These are phyloP conservation scores for Anableps anableps DNA, from an alignment of 2,797 vertebrate genomes.

Conservation along the genomic window DNA sequence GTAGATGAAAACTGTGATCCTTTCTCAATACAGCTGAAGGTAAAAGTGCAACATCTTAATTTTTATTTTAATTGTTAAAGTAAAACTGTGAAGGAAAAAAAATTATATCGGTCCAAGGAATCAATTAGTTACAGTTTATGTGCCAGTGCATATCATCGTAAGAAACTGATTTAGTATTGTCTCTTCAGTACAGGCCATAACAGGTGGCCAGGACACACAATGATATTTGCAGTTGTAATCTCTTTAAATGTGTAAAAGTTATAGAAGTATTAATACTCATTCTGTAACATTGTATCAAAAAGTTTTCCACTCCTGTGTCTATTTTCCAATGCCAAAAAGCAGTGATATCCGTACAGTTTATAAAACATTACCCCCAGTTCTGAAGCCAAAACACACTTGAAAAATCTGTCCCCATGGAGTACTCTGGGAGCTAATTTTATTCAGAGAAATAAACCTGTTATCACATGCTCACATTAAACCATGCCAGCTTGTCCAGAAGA, in stretches of 20 bases:
- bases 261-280: not conserved
- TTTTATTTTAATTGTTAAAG: too few relatives aligned
- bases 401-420: slow-evolving; percentile 52
- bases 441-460: slow-evolving; percentile 66
- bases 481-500: slow-evolving; percentile 63
- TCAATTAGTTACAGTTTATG: too few relatives aligned
- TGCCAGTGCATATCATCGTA: too few relatives aligned
- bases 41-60: too few relatives aligned
- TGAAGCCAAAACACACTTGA: slow-evolving; percentile 55
- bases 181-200: too few relatives aligned
- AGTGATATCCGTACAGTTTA: slow-evolving; percentile 52
- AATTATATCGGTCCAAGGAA: too few relatives aligned
- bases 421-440: slow-evolving; percentile 58
- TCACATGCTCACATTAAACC: slow-evolving; percentile 64
- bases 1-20: too few relatives aligned
- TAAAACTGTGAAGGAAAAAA: too few relatives aligned
- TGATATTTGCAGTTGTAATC: not conserved
- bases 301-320: not conserved
- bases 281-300: not conserved
- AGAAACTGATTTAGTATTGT: too few relatives aligned
- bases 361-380: slow-evolving; percentile 46
- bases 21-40: too few relatives aligned
- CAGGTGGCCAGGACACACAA: too few relatives aligned
- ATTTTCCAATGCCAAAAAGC: slow-evolving; percentile 27
- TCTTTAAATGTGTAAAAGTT: not conserved